Conservation (phyloP, 1,140 invertebrate genomes). For the Brachionus plicatilis region DNA sequence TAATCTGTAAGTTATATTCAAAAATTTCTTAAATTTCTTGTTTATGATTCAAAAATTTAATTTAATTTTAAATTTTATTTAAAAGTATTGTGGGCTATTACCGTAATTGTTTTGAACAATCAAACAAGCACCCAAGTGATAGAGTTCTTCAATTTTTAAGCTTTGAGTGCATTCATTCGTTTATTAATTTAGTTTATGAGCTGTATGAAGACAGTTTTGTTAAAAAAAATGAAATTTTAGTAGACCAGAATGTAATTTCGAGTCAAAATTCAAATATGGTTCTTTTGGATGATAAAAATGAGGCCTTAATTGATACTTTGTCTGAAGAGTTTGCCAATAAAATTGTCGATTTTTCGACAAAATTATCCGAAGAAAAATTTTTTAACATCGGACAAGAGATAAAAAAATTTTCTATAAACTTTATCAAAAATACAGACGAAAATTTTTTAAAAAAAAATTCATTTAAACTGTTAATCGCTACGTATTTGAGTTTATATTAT, state of each 20-base stretch:
- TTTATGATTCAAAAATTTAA: no score
- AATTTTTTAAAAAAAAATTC: slow-evolving; percentile 2
- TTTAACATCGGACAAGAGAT: not conserved
- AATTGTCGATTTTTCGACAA: not conserved
- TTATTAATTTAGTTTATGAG: not conserved
- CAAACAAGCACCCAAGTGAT: not conserved
- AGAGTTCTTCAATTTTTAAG: slow-evolving; percentile 16
- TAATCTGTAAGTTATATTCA: not conserved
- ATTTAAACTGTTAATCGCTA: not conserved
- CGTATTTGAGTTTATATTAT: not conserved
- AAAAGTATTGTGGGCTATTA: slow-evolving; percentile 22
- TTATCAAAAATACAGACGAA: not conserved
- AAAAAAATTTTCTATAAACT: not conserved
- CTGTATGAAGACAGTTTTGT: not conserved
- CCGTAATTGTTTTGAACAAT: slow-evolving; percentile 19
- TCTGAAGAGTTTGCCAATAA: not conserved
- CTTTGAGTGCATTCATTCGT: not conserved
- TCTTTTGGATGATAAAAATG: not conserved
- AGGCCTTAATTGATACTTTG: not conserved
- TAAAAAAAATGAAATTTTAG: not conserved
- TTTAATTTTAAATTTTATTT: not conserved
- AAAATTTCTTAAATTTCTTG: not conserved
- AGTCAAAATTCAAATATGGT: not conserved
- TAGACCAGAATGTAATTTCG: not conserved
- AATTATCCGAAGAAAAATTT: not conserved